Conservation (phyloP, 1,140 invertebrate genomes). For the Nebria ingens region DNA sequence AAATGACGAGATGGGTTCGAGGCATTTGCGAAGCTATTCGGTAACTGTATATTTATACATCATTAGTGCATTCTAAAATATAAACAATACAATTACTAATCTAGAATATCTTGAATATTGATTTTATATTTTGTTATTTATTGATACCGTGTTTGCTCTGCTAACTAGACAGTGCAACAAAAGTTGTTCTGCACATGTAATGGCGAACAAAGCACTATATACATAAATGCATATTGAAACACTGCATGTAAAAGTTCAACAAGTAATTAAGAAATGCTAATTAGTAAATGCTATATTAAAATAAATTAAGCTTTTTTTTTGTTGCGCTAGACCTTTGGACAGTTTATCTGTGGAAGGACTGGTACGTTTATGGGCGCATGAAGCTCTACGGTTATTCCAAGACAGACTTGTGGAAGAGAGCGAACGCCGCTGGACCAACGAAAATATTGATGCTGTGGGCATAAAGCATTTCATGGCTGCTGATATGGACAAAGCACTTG, state of each 20-base stretch:
- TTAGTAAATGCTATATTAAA: neutral
- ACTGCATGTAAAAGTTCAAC: too few species aligned
- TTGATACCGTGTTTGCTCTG: too few species aligned
- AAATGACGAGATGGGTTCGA: conserved; percentile 98
- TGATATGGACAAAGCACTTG: conserved; percentile 74
- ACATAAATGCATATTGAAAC: too few species aligned
- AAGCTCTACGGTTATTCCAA: conserved; percentile 95
- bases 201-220: too few species aligned
- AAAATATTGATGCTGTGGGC: conserved; percentile 91
- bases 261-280: neutral
- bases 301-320: conserved; percentile 12
- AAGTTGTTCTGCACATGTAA: too few species aligned
- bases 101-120: too few species aligned
- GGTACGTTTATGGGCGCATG: conserved; percentile 96
- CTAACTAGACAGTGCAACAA: too few species aligned
- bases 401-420: conserved; percentile 88
- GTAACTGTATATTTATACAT: too few species aligned
- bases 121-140: too few species aligned
- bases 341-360: conserved; percentile 84
- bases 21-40: conserved; percentile 97
- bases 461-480: conserved; percentile 91
- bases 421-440: conserved; percentile 96
- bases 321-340: conserved; percentile 66
- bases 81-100: too few species aligned
- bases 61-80: too few species aligned